Evolutionary conservation across 2,888 invertebrate genomes (phyloP).

Genomic region (Trissonchulus sp.): DNA sequence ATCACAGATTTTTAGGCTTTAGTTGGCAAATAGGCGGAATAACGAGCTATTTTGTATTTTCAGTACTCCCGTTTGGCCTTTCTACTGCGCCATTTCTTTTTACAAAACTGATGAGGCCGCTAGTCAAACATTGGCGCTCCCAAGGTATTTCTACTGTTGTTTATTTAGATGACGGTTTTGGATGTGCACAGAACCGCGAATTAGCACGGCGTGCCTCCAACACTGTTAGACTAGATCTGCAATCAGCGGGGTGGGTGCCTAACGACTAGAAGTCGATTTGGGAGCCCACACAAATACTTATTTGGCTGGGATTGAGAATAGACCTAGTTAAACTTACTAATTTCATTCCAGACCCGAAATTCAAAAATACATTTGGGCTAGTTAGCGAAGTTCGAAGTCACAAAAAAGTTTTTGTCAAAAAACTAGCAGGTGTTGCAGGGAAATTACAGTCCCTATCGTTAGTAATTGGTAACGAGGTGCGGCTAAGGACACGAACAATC

Average conservation of each 20-base stretch:
- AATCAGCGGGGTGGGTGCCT: neutral
- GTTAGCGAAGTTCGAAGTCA: neutral
- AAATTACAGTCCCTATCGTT: neutral
- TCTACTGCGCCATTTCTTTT: conserved; percentile 23
- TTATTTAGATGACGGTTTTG: conserved; percentile 25
- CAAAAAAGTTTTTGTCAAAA: too few species aligned
- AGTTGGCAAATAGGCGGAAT: neutral
- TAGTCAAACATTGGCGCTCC: conserved; percentile 24
- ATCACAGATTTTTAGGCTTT: conserved; percentile 22
- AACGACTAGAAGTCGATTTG: conserved; percentile 10
- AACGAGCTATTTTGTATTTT: conserved; percentile 20
- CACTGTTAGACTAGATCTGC: neutral
- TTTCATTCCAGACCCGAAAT: neutral
- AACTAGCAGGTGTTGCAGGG: neutral
- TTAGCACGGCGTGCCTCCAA: neutral
- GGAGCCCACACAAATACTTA: neutral
- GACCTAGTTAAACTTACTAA: neutral
- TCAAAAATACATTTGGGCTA: neutral
- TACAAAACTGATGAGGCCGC: conserved; percentile 22
- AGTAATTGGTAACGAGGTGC: neutral
- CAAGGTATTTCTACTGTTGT: conserved; percentile 16
- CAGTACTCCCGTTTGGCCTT: conserved; percentile 27
- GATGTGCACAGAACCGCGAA: neutral
- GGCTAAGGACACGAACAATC: neutral
- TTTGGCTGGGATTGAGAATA: neutral